Evolutionary conservation across 2,113 vertebrate genomes (phyloP), one percentile per base, ranked within the genome.

Genomic region (Engystomops pustulosus): DNA sequence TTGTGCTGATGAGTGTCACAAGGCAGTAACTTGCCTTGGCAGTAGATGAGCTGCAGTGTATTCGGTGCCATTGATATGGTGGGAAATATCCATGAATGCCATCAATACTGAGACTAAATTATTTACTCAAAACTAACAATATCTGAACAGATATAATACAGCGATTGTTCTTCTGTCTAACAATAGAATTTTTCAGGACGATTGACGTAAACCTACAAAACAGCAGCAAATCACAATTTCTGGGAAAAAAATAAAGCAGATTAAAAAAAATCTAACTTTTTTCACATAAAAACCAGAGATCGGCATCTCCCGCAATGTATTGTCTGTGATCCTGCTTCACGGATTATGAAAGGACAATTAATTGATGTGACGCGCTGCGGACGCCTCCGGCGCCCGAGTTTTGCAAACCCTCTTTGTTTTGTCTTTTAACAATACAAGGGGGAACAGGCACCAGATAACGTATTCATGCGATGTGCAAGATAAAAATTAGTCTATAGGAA

Each of bases 261-360:
- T n/a, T n/a, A 25, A 49, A 4, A n/a, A 76, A 53, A 76, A n/a
- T 76, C 12, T 6, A 8, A n/a, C 20, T 23, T 51, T 76, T 76
- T 12, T 6, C 3, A 53, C n/a, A 76, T 34, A 53, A 32, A 51
- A 36, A 53, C 27, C 0, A 6, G 45, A 76, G 75, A 78, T 78
- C 58, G 32, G 5, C 32, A 78, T 78, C 75, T 58, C 30, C n/a
- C 14, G 32, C 6, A 34, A 23, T 38, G 34, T 23, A 41, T 60
- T 78, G 51, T 60, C 75, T 78, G 32, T 41, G 70, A 45, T 41
- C 17, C 75, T 25, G 51, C 75, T 15, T 78, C 6, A 11, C 6
- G 10, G 2, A 78, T 38, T 58, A 60, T 12, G n/a, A 78, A 58
- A 58, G 55, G 11, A 60, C 32, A 58, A 30, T 74, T 74, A 45